Conservation (phyloP, 2,797 vertebrate genomes). For the Cyprinodon diabolis region DNA sequence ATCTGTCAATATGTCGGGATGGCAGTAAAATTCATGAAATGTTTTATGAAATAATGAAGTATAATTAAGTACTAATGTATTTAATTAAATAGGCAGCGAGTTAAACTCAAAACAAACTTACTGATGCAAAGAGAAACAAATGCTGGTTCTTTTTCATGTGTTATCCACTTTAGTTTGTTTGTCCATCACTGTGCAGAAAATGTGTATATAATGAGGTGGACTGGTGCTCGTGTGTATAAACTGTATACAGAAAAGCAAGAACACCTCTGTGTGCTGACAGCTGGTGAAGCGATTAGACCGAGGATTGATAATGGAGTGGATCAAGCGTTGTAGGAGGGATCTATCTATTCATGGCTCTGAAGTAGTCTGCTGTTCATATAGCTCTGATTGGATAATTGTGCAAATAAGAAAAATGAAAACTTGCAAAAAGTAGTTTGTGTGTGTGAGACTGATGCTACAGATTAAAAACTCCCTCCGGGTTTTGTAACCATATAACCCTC, state of each 20-base stretch:
- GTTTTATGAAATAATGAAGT: too few species aligned
- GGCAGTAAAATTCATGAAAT: neutral
- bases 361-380: slow-evolving; percentile 19
- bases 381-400: neutral
- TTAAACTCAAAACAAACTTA: neutral
- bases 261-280: slow-evolving; percentile 72
- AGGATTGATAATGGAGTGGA: slow-evolving; percentile 69
- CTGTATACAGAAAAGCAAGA: neutral
- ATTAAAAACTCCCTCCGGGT: neutral
- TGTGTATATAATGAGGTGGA: neutral
- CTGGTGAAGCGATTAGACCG: slow-evolving; percentile 79
- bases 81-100: neutral
- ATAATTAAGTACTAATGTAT: neutral
- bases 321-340: slow-evolving; percentile 48
- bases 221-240: neutral
- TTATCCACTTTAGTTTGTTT: neutral
- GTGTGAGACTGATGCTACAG: neutral
- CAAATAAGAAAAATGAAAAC: neutral
- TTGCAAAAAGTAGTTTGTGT: neutral
- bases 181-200: neutral
- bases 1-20: neutral
- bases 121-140: neutral
- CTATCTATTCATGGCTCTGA: slow-evolving; percentile 33
- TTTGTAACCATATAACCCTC: neutral
- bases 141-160: too few species aligned